Percentiles rank a stretch among this genome's conserved stretches.
Conservation (phyloP, 2,113 vertebrate species). For the Atherinomorus stipes region DNA sequence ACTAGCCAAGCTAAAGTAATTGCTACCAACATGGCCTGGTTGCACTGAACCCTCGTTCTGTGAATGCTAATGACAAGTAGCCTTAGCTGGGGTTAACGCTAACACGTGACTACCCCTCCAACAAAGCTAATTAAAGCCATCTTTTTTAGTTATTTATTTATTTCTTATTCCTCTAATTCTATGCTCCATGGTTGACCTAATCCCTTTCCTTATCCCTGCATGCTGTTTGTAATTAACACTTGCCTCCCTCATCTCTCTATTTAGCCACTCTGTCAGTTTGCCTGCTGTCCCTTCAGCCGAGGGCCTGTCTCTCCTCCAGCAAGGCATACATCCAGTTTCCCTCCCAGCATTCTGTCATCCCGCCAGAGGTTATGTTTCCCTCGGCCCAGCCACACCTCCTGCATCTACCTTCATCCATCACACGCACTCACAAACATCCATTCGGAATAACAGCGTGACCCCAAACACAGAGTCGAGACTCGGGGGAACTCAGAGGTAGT, state of each 20-base stretch:
- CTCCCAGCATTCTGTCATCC: constrained; percentile 56
- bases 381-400: constrained; percentile 33
- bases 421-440: constrained; percentile 19
- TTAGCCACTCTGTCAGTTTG: constrained; percentile 71
- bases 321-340: constrained; percentile 57
- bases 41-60: constrained; percentile 54
- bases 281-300: constrained; percentile 44
- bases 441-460: constrained; percentile 44
- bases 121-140: constrained; percentile 80
- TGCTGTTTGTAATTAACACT: constrained; percentile 85
- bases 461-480: constrained; percentile 25
- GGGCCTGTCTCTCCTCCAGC: constrained; percentile 39
- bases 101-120: constrained; percentile 66
- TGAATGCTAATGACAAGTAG: constrained; percentile 76
- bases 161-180: constrained; percentile 67
- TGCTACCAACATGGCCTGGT: constrained; percentile 70
- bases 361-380: constrained; percentile 54
- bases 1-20: constrained; percentile 68
- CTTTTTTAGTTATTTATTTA: constrained; percentile 30
- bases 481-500: constrained; percentile 16
- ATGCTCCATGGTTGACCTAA: constrained; percentile 78
- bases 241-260: constrained; percentile 75
- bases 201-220: constrained; percentile 76
- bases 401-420: constrained; percentile 57
- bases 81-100: constrained; percentile 57